Evolutionary conservation across 2,888 invertebrate species (phyloP).

Genomic region (Aradus depressus): DNA sequence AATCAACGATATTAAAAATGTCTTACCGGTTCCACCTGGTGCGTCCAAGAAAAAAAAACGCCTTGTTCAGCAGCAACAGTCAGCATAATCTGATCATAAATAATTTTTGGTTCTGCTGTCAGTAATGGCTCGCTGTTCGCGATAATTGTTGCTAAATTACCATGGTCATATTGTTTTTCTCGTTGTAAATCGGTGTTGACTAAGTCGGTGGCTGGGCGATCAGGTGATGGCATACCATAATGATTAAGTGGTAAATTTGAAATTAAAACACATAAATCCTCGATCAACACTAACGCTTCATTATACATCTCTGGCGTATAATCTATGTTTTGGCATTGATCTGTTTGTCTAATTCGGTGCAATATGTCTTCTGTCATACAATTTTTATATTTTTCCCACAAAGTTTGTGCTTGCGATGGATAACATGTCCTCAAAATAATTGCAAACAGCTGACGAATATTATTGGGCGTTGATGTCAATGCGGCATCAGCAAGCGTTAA

Average conservation of each 20-base stretch:
- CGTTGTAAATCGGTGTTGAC: slow-evolving; percentile 3
- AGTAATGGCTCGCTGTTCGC: slow-evolving; percentile 4
- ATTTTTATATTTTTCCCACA: slow-evolving; percentile 6
- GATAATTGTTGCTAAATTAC: slow-evolving; percentile 4
- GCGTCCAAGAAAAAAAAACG: slow-evolving; percentile 34
- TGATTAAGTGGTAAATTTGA: background rate
- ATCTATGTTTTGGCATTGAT: slow-evolving; percentile 8
- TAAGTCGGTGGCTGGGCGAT: background rate
- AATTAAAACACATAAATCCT: too few relatives aligned
- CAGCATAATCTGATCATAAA: slow-evolving; percentile 14
- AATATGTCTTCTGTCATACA: background rate
- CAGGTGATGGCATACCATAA: slow-evolving; percentile 19
- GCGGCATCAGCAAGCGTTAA: slow-evolving; percentile 32
- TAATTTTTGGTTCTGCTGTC: slow-evolving; percentile 17
- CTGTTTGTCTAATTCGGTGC: background rate
- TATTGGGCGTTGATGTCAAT: slow-evolving; percentile 21
- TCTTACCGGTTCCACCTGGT: slow-evolving; percentile 37
- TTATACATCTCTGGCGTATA: slow-evolving; percentile 29
- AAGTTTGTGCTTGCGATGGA: slow-evolving; percentile 28
- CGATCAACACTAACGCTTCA: too few relatives aligned
- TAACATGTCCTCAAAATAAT: slow-evolving; percentile 19
- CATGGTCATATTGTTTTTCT: slow-evolving; percentile 11
- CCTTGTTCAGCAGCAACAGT: slow-evolving; percentile 23
- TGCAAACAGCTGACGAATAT: slow-evolving; percentile 19
- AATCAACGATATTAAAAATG: slow-evolving; percentile 33